Evolutionary conservation across 1,140 invertebrate species (phyloP).

Genomic region (Sesamia nonagrioides): DNA sequence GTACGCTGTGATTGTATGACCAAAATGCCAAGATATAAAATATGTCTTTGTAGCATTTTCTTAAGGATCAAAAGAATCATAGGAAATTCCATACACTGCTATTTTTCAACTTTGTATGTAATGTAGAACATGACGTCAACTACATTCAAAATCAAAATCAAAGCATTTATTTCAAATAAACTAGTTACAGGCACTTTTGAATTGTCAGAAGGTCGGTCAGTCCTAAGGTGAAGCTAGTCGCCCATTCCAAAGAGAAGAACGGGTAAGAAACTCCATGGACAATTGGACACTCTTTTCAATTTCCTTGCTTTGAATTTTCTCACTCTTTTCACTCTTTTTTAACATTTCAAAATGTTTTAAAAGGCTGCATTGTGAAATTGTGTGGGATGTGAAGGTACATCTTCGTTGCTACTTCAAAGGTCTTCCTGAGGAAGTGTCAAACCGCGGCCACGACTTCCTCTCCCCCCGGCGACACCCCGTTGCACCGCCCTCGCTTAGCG

Average conservation of each 20-base stretch:
- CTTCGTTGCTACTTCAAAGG: constrained; percentile 80
- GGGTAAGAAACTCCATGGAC: no score
- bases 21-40: constrained; percentile 17
- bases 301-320: no score
- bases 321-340: no score
- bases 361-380: constrained; percentile 47
- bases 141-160: no score
- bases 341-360: constrained; percentile 40
- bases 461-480: constrained; percentile 59
- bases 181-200: no score
- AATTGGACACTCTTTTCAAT: no score
- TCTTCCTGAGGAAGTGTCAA: constrained; percentile 86
- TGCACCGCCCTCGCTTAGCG: constrained; percentile 51
- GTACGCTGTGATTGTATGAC: not conserved
- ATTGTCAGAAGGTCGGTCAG: no score
- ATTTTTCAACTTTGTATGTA: not conserved
- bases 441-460: constrained; percentile 81
- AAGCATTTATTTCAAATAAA: no score
- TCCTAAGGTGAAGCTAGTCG: no score
- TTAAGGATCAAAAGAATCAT: not conserved
- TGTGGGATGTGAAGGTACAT: constrained; percentile 57
- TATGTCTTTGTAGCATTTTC: constrained; percentile 12
- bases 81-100: not conserved
- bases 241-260: no score
- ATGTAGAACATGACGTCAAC: constrained; percentile 1